phyloP scores from a whole-genome alignment of 2,797 vertebrate species.

The Pempheris klunzingeri region DNA sequence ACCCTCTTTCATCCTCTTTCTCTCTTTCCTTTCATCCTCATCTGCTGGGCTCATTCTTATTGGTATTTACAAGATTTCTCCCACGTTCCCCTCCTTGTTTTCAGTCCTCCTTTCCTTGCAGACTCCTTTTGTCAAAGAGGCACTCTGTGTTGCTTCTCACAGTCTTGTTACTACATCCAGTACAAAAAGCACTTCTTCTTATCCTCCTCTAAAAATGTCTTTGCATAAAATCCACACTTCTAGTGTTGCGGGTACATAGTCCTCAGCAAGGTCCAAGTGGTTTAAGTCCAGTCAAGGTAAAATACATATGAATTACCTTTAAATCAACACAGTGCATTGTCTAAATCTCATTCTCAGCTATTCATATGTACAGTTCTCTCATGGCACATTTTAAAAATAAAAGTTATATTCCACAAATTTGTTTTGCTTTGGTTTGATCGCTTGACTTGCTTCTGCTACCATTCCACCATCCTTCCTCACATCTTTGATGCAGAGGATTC shows the following conservation, averaged over 20 bases:
- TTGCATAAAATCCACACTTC: slow-evolving; percentile 61
- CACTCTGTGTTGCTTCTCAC: slow-evolving; percentile 15
- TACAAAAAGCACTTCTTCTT: slow-evolving; percentile 18
- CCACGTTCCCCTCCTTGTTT: slow-evolving; percentile 34
- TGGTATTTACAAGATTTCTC: slow-evolving; percentile 42
- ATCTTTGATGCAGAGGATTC: slow-evolving; percentile 64
- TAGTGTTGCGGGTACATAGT: slow-evolving; percentile 27
- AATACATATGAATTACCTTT: slow-evolving; percentile 46
- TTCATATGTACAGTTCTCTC: slow-evolving; percentile 67
- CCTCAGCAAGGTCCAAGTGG: slow-evolving; percentile 58
- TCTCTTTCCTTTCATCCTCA: slow-evolving; percentile 32
- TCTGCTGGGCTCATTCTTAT: slow-evolving; percentile 26
- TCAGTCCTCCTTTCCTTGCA: slow-evolving; percentile 25
- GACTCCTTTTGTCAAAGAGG: slow-evolving; percentile 32
- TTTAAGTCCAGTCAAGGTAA: slow-evolving; percentile 63
- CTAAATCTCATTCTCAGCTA: slow-evolving; percentile 37
- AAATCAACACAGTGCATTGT: slow-evolving; percentile 64
- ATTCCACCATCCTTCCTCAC: slow-evolving; percentile 53
- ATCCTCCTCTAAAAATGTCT: slow-evolving; percentile 9
- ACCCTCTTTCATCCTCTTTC: slow-evolving; percentile 23
- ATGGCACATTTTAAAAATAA: slow-evolving; percentile 50
- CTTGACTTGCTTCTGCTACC: slow-evolving; percentile 46
- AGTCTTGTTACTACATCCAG: slow-evolving; percentile 42
- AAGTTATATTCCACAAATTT: slow-evolving; percentile 50
- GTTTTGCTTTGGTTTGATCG: slow-evolving; percentile 70